Evolutionary conservation across 2,113 vertebrate species (phyloP).

Genomic region (Pseudorectes ferrugineus): DNA sequence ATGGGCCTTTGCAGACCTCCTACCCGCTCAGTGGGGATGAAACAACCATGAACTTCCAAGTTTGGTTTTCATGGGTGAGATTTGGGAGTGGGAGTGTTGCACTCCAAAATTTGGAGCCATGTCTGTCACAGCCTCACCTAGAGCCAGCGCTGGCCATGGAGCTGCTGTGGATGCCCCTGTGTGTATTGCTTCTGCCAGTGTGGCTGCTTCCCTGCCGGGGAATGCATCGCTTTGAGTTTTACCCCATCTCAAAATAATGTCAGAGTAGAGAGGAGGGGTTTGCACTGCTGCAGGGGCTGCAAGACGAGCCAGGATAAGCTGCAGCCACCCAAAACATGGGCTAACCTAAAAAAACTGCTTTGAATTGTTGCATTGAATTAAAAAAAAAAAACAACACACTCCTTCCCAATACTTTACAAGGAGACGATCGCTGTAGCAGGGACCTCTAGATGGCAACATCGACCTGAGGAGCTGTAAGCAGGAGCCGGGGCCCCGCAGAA

Average conservation of each 20-base stretch:
- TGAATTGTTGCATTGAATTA: background rate
- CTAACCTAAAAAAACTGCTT: background rate
- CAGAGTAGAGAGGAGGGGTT: background rate
- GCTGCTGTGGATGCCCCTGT: background rate
- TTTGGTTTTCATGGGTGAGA: background rate
- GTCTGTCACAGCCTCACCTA: background rate
- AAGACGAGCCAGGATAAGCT: background rate
- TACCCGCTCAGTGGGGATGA: background rate
- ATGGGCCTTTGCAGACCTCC: background rate
- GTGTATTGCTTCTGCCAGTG: background rate
- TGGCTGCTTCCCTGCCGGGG: background rate
- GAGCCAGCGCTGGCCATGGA: rapidly evolving
- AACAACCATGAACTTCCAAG: background rate
- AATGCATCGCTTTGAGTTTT: background rate
- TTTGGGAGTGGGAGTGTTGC: background rate
- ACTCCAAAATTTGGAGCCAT: rapidly evolving
- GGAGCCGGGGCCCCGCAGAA: background rate
- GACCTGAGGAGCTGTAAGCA: background rate
- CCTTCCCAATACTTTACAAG: background rate
- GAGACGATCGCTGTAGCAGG: background rate
- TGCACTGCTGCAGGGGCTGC: background rate
- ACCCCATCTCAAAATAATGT: background rate
- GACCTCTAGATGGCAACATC: conserved; percentile 65
- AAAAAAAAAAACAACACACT: background rate
- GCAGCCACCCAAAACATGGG: background rate